Evolutionary conservation across 1,140 invertebrate genomes (phyloP), one percentile per base, ranked within the genome.

Genomic region (Philaenus spumarius): DNA sequence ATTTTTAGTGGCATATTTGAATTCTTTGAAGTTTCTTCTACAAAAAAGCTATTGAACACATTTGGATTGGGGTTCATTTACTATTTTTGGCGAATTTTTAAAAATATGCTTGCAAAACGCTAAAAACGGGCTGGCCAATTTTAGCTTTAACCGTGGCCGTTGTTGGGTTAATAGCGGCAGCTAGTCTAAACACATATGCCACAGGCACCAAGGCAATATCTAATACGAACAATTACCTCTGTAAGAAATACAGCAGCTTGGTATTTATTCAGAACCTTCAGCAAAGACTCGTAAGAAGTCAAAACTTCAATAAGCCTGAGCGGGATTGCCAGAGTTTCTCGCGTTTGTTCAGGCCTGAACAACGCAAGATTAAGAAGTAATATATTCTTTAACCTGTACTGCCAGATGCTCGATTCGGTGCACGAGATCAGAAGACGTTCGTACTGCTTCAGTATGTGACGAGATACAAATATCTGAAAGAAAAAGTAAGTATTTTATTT

Each of bases 231-330:
- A 15, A 12, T 35, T 60, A 54, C 62, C 37, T 60, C 55, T 35
- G 53, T 58, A 26, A 64, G 22, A 47, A 58, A 61, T 59, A 54
- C 71, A 65, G 76, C 75, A 66, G 46, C 68, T 64, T 73, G 74
- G 61, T 59, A 59, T 9, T 51, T 42, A 22, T 63, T 68, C 53
- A 81, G 68, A 39, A 76, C 69, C 15, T 73, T 67, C 59, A 80
- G 76, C 4, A 77, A 76, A 4, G 77, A 72, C 14, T 81, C 72
- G 7, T 74, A 69, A 50, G 78, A 79, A 34, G 87, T 89, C 61
- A 88, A 90, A n/a, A 86, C 79, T 72, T 91, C 88, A 66, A 90
- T 68, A 70, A 88, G 84, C 66, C 89, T 75, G 35, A 91, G 73
- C 1, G 87, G 86, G 56, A 89, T 82, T n/a, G 87, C 85, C 66